Conservation (phyloP, 2,113 vertebrate species). For the Ardeotis arabs region DNA sequence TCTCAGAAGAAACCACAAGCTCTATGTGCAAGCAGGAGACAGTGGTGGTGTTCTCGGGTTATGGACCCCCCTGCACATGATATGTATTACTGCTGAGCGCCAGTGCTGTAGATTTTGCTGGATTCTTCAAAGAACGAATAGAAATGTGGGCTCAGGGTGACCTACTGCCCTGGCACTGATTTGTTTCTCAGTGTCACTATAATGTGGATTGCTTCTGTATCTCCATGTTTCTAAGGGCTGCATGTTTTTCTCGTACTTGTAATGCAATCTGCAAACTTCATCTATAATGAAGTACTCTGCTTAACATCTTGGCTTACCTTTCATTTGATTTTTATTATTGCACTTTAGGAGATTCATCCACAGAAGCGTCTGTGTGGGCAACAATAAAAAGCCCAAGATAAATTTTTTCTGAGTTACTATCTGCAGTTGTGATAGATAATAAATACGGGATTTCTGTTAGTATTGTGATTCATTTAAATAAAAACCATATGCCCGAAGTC, state of each 20-base stretch:
- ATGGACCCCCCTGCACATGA: too few species aligned
- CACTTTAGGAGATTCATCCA: background rate
- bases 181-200: background rate
- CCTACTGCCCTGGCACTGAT: background rate
- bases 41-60: background rate
- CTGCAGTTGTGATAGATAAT: slow-evolving; percentile 14
- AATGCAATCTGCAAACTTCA: background rate
- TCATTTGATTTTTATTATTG: background rate
- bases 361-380: background rate
- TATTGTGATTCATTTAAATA: slow-evolving; percentile 58
- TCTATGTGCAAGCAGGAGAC: background rate
- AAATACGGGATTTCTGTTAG: slow-evolving; percentile 38
- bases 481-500: slow-evolving; percentile 52
- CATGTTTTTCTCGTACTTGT: background rate
- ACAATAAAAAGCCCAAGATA: background rate
- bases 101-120: background rate
- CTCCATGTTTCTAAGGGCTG: background rate
- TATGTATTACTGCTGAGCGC: background rate
- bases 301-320: background rate
- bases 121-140: background rate
- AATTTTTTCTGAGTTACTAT: slow-evolving; percentile 46
- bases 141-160: background rate
- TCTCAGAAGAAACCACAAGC: background rate
- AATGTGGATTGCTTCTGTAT: background rate
- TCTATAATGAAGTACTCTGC: background rate